These are phyloP conservation scores for Luperina nickerlii DNA, from an alignment of 2,888 invertebrate genomes.

Conservation along the genomic window DNA sequence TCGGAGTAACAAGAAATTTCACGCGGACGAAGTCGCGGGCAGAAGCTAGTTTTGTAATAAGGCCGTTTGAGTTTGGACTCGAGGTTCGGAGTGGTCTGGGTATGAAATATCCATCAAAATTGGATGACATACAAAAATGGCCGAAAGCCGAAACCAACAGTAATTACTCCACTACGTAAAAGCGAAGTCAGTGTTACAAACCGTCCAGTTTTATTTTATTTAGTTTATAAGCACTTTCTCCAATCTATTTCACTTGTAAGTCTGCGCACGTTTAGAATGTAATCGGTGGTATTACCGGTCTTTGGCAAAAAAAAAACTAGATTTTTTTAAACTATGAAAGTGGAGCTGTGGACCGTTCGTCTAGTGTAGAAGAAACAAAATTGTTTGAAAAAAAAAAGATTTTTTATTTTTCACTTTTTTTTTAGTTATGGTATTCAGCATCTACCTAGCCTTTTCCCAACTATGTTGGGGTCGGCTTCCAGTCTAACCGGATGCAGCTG, in stretches of 20 bases:
- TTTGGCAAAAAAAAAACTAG: background rate
- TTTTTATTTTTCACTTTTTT: too few species aligned
- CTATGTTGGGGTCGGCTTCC: too few species aligned
- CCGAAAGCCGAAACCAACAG: background rate
- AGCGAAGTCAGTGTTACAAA: slow-evolving; percentile 7
- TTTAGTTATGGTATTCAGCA: too few species aligned
- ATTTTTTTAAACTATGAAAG: slow-evolving; percentile 2
- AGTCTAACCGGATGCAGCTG: too few species aligned
- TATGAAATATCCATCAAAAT: background rate
- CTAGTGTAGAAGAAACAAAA: background rate
- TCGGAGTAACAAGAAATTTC: too few species aligned
- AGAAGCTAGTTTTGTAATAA: too few species aligned
- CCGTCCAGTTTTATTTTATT: slow-evolving; percentile 31
- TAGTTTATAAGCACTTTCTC: slow-evolving; percentile 38
- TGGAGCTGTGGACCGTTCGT: background rate
- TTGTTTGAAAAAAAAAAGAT: too few species aligned
- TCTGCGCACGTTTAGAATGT: slow-evolving; percentile 30
- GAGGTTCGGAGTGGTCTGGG: background rate
- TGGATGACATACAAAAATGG: background rate
- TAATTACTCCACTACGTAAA: background rate
- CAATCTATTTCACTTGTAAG: slow-evolving; percentile 33
- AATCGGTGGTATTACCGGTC: slow-evolving; percentile 17
- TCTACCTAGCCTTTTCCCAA: too few species aligned
- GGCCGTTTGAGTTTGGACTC: too few species aligned
- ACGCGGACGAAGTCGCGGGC: too few species aligned